Base-by-base conservation (phyloP, 2,888 invertebrate species). In the Bursaphelenchus okinawaensis region DNA sequence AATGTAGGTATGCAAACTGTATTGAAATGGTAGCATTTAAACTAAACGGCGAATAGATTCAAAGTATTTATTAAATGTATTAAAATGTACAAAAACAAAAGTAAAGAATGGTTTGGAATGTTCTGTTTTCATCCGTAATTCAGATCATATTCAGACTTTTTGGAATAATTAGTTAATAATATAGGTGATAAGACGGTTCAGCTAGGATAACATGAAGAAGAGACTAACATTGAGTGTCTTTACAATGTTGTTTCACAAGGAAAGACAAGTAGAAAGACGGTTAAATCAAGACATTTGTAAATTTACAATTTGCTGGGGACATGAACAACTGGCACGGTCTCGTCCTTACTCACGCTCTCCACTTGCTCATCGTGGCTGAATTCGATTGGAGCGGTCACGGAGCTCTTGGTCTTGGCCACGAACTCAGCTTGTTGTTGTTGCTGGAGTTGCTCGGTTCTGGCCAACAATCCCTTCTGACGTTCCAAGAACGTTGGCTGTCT, bases 361-460 rank as follows among this genome's bases (percentile, higher is more conserved):
- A 67, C 52, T 50, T 67, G 70, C 6, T 63, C 70, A 63, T 78
- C 78, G 50, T 68, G 52, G 55, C 50, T 73, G 65, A 71, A 71
- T 58, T 71, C 71, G 16, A 69, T 52, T 8, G 26, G 67, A 20
- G 68, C 24, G 7, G 52, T 68, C 7, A 58, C 60, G 51, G 27
- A 61, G 57, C 52, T 52, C 57, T 69, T 66, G 24, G 40, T 54
- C 27, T 57, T 55, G 7, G 52, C 52, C 20, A 27, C 31, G 19
- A 68, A 20, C 23, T 67, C 55, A 16, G 40, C 66, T 20, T 52
- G 24, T 9, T 22, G 40, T 22, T 31, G 65, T 22, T 26, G 4
- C 12, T 28, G 55, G n/a, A 54, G 26, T 54, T 54, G 23, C 26
- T 54, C 26, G 9, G 23, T 31, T 27, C 55, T 23, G n/a, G 58